These are phyloP conservation scores for Lophura swinhoii DNA, from an alignment of 2,797 vertebrate genomes.

Conservation along the genomic window DNA sequence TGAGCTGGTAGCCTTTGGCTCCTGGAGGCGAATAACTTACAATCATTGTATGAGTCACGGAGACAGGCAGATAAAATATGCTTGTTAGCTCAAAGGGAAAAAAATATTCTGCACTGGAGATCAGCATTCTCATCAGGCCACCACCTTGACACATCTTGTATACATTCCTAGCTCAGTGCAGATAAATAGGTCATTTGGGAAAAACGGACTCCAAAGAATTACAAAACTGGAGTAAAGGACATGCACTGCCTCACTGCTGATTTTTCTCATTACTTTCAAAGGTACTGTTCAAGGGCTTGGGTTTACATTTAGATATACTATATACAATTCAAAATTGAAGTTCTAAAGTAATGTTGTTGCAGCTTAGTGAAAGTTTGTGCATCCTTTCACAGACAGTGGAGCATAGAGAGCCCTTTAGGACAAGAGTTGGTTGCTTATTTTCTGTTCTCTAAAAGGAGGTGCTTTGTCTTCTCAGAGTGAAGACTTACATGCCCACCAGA, in stretches of 20 bases:
- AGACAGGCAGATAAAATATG: conserved; percentile 1
- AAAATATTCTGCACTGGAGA: background rate
- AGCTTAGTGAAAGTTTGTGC: background rate
- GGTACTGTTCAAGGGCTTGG: background rate
- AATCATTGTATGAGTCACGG: conserved; percentile 3
- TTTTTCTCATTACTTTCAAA: background rate
- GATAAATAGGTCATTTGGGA: background rate
- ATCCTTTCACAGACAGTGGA: background rate
- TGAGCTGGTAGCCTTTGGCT: conserved; percentile 13
- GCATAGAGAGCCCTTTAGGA: background rate
- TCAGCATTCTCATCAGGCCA: conserved; percentile 30
- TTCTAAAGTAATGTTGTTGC: background rate
- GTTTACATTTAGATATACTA: background rate
- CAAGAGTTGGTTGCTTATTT: background rate
- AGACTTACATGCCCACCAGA: background rate
- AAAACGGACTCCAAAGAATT: background rate
- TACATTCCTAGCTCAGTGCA: background rate
- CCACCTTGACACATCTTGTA: background rate
- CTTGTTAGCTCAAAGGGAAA: background rate
- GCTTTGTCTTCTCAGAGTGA: background rate
- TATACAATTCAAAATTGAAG: background rate
- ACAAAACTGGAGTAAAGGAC: background rate
- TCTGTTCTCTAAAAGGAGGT: background rate
- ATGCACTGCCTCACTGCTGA: background rate
- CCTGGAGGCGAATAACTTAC: background rate